phyloP scores from a whole-genome alignment of 1,140 invertebrate genomes.

The Cataglyphis hispanica region DNA sequence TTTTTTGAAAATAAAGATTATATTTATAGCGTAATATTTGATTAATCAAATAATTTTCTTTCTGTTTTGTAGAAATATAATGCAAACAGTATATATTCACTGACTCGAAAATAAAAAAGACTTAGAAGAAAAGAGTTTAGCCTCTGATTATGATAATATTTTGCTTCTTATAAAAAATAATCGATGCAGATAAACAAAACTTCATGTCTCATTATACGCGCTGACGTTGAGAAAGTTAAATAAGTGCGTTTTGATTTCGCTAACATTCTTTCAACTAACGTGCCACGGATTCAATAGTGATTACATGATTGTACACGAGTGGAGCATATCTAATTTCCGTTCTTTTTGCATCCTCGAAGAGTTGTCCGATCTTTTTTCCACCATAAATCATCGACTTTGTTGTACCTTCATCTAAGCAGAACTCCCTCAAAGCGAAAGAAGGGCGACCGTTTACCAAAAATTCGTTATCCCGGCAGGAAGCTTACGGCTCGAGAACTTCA shows the following conservation, averaged over 20 bases:
- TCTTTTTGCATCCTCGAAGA: conserved; percentile 9
- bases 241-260: neutral
- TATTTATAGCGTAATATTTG: neutral
- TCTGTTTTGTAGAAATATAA: neutral
- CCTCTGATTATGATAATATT: conserved; percentile 1
- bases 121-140: too few species aligned
- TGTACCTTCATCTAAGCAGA: conserved; percentile 28
- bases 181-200: neutral
- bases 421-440: conserved; percentile 14
- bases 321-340: neutral
- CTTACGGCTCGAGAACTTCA: neutral
- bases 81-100: neutral
- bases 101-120: neutral
- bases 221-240: neutral
- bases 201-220: neutral
- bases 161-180: conserved; percentile 14
- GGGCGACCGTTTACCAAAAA: conserved; percentile 29
- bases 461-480: conserved; percentile 15
- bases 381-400: conserved; percentile 42
- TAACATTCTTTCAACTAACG: conserved; percentile 16
- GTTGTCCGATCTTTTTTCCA: neutral
- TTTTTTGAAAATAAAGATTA: neutral
- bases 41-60: neutral
- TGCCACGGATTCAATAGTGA: neutral
- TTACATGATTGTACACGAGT: neutral